These are phyloP conservation scores for Limanda limanda DNA, from an alignment of 2,113 vertebrate genomes.

Conservation along the genomic window DNA sequence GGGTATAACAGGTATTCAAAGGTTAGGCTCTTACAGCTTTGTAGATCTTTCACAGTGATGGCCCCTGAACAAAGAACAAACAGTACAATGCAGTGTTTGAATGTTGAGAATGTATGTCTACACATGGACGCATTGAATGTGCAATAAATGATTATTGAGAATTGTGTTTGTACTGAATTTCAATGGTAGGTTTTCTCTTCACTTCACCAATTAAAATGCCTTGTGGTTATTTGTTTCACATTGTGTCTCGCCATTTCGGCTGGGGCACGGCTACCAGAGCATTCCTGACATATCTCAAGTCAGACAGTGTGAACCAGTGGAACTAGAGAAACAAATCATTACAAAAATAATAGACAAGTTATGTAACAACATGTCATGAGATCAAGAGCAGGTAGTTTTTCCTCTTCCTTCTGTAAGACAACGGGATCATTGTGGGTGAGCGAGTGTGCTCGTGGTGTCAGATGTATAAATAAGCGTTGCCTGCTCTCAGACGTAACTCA, in stretches of 20 bases:
- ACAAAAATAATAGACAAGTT: background rate
- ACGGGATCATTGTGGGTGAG: background rate
- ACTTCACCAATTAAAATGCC: background rate
- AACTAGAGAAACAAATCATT: background rate
- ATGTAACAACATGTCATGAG: slow-evolving; percentile 28
- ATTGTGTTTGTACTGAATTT: background rate
- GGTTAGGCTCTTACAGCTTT: background rate
- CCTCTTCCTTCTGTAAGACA: slow-evolving; percentile 20
- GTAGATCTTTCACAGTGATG: background rate
- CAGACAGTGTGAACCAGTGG: background rate
- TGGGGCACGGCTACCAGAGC: background rate
- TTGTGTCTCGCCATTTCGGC: background rate
- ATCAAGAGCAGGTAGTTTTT: slow-evolving; percentile 58
- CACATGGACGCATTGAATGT: background rate
- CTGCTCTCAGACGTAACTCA: background rate
- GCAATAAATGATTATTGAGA: slow-evolving; percentile 21
- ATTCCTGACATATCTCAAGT: slow-evolving; percentile 38
- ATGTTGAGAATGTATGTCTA: background rate
- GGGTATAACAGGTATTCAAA: slow-evolving; percentile 18
- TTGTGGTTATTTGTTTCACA: background rate
- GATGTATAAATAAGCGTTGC: background rate
- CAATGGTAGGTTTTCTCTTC: background rate
- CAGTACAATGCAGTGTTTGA: background rate
- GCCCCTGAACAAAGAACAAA: background rate
- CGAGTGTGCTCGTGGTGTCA: background rate